These are phyloP conservation scores for Brachypteracias leptosomus DNA, from an alignment of 2,113 vertebrate genomes.

Conservation along the genomic window DNA sequence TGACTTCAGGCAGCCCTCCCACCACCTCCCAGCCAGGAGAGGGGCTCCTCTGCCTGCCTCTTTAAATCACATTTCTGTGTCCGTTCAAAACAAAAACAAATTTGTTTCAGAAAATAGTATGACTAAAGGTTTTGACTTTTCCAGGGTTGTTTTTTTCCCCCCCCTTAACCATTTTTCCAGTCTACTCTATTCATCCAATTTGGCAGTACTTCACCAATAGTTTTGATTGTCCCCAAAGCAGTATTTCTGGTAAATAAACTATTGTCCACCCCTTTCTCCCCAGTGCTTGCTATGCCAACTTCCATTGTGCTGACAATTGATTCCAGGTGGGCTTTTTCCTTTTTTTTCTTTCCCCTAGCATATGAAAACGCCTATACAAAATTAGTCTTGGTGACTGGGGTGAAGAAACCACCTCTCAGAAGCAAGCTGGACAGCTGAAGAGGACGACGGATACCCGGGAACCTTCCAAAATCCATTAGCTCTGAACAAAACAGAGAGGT, in stretches of 20 bases:
- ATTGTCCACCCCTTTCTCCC: conserved; percentile 43
- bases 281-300: conserved; percentile 25
- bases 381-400: conserved; percentile 12
- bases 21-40: neutral
- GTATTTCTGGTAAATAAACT: conserved; percentile 39
- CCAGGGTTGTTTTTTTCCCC: neutral
- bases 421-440: neutral
- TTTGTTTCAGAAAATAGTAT: neutral
- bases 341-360: neutral
- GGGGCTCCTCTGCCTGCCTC: neutral
- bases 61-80: neutral
- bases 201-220: conserved; percentile 11
- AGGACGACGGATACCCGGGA: neutral
- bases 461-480: neutral
- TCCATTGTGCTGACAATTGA: conserved; percentile 51
- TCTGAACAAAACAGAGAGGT: neutral
- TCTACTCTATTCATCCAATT: neutral
- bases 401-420: neutral
- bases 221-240: conserved; percentile 33
- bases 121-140: conserved; percentile 39
- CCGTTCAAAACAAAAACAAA: conserved; percentile 13
- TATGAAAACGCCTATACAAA: conserved; percentile 13
- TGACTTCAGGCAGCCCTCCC: fast-evolving
- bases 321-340: conserved; percentile 4
- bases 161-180: conserved; percentile 2